These are phyloP conservation scores for Anhinga rufa DNA, from an alignment of 2,113 vertebrate species.

Conservation along the genomic window DNA sequence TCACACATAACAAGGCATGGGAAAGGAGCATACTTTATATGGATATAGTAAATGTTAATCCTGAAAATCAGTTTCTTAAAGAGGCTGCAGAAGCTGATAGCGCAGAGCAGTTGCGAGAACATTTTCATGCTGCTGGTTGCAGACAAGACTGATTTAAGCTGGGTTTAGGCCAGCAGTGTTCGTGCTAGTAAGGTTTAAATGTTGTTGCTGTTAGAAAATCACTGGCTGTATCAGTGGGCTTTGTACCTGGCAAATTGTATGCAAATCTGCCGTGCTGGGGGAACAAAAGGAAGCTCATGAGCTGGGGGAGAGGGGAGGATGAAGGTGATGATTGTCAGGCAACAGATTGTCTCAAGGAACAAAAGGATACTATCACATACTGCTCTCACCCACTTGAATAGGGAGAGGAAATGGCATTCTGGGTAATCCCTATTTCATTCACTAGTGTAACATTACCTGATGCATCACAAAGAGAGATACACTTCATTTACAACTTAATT, in stretches of 20 bases:
- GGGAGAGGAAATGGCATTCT: not conserved
- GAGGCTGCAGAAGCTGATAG: not conserved
- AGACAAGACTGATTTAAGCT: not conserved
- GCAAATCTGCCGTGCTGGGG: not conserved
- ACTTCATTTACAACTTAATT: not conserved
- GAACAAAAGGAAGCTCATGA: not conserved
- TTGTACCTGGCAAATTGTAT: not conserved
- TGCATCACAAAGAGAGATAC: not conserved
- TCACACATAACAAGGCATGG: not conserved
- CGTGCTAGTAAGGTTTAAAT: not conserved
- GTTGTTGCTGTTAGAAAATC: not conserved
- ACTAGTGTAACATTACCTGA: not conserved
- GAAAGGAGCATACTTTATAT: not conserved
- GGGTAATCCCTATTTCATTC: not conserved
- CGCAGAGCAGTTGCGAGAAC: not conserved
- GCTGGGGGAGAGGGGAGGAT: not conserved
- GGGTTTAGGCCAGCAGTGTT: not conserved
- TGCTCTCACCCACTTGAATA: not conserved
- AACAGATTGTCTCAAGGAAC: not conserved
- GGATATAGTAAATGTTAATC: not conserved
- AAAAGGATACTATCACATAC: not conserved
- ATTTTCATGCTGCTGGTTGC: not conserved
- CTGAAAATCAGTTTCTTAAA: not conserved
- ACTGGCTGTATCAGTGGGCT: not conserved
- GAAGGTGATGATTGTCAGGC: not conserved